These are phyloP conservation scores for Candoia aspera DNA, from an alignment of 2,113 vertebrate species.

Conservation along the genomic window DNA sequence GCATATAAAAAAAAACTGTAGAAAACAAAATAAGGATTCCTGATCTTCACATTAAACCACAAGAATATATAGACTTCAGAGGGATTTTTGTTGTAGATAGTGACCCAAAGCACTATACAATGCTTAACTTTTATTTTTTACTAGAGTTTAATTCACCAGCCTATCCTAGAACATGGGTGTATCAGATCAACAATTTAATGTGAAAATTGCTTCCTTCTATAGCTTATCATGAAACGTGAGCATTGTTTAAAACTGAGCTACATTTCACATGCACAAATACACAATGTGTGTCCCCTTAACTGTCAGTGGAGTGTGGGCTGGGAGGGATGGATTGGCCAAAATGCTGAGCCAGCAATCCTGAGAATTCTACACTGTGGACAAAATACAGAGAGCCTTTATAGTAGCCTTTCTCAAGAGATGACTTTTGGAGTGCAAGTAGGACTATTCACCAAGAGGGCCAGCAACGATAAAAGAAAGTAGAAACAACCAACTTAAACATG, in stretches of 20 bases:
- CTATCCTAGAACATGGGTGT: neutral
- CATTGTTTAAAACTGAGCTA: neutral
- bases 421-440: neutral
- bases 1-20: neutral
- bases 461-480: neutral
- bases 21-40: neutral
- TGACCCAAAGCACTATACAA: neutral
- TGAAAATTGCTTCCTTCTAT: neutral
- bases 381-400: neutral
- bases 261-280: neutral
- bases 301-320: neutral
- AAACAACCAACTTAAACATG: neutral
- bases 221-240: too few species aligned
- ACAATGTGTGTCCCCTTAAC: neutral
- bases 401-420: neutral
- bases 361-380: neutral
- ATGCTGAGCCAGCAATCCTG: neutral
- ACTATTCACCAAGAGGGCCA: neutral
- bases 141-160: neutral
- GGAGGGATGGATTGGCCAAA: neutral
- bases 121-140: neutral
- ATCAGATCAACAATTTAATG: neutral
- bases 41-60: neutral
- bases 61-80: neutral
- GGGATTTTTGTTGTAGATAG: neutral